These are phyloP conservation scores for Varroa destructor DNA, from an alignment of 1,140 invertebrate species.

Conservation along the genomic window DNA sequence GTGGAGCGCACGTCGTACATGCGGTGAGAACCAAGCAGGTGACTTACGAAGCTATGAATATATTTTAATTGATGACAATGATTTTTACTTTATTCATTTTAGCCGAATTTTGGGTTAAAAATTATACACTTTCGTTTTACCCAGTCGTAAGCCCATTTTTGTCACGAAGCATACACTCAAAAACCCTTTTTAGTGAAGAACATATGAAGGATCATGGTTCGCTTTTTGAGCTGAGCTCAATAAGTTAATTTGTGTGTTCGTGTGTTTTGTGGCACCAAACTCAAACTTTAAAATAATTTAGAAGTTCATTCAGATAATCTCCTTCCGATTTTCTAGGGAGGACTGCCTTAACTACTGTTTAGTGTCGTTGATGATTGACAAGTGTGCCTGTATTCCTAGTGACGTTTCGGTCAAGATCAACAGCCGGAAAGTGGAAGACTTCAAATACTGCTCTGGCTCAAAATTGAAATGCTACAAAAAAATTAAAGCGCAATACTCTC, in stretches of 20 bases:
- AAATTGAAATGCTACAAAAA: not conserved
- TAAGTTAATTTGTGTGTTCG: too few relatives aligned
- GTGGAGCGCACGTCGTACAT: not conserved
- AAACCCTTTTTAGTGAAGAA: too few relatives aligned
- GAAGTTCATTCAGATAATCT: too few relatives aligned
- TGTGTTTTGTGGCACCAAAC: too few relatives aligned
- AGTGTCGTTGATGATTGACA: not conserved
- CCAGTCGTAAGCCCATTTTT: too few relatives aligned
- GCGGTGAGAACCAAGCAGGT: not conserved
- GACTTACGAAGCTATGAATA: too few relatives aligned
- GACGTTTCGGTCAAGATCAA: slow-evolving; percentile 15
- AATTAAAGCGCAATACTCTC: not conserved
- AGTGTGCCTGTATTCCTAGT: slow-evolving; percentile 4
- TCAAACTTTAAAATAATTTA: too few relatives aligned
- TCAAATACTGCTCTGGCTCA: not conserved
- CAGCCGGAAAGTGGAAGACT: not conserved
- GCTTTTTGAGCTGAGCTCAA: too few relatives aligned
- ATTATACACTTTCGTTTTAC: too few relatives aligned
- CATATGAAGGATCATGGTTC: too few relatives aligned
- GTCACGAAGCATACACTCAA: too few relatives aligned
- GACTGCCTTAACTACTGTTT: slow-evolving; percentile 14
- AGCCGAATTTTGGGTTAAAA: too few relatives aligned
- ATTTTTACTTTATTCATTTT: not conserved
- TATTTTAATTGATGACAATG: not conserved
- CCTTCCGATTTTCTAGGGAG: not conserved